Base-by-base conservation (phyloP, 2,113 vertebrate genomes). In the Ctenomys sociabilis region DNA sequence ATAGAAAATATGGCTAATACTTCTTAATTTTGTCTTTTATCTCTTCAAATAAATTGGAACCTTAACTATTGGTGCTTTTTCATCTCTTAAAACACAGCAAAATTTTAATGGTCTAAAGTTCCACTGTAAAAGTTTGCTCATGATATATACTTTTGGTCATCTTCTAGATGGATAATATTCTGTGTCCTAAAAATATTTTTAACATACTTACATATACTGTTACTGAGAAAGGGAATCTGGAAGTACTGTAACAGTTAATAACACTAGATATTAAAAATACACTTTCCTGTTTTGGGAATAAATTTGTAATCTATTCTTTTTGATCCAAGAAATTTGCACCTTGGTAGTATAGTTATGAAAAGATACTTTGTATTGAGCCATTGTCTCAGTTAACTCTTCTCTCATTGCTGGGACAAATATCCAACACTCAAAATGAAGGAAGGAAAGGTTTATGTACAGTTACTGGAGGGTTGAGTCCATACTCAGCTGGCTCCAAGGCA, bases 191-290 rank as follows among this genome's bases (percentile, higher is more conserved):
- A 13, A 63, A 45, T 81, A 80, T 63, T 94, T 89, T 96, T 1
- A 88, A 68, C 75, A 64, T 72, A 82, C 10, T 40, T 75, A 89
- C 52, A 30, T 83, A 72, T 12, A 78, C 52, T 91, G 35, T 88
- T 80, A 88, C 1, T 84, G 45, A 86, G 43, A 81, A 85, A 92
- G 1, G 88, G 72, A 59, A 77, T 89, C 80, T 81, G 77, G 90
- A 14, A 59, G 64, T 88, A 78, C 10, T 75, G 5, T 88, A 49
- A 54, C 22, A 32, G 77, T 91, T 57, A 96, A 59, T 57, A 95
- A 52, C 90, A 83, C 2, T 88, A 30, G 35, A 68, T 95, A 30
- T 54, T 90, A 92, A 93, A 92, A 93, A 59, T 81, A 35, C 0
- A 88, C 4, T 70, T 49, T 68, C 85, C 4, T 70, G 26, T 78